Evolutionary conservation across 2,888 invertebrate genomes (phyloP).

Genomic region (Saturnia japonica): DNA sequence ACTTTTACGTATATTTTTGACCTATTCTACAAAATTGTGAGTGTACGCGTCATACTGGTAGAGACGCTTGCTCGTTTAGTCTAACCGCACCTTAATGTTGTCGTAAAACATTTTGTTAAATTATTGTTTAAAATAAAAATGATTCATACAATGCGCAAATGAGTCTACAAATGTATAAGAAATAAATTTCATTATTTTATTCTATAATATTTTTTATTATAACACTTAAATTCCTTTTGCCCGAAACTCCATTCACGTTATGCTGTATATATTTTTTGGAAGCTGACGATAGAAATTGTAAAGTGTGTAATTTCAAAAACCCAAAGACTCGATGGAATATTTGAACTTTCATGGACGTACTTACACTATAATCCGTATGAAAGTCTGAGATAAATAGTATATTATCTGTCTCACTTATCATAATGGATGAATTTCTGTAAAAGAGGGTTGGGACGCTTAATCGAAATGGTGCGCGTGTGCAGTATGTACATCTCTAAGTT

Average conservation of each 20-base stretch:
- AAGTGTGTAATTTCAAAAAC: too few species aligned
- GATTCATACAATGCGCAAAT: not conserved
- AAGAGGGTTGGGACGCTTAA: not conserved
- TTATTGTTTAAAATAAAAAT: not conserved
- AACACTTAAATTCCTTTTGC: not conserved
- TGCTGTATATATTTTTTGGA: not conserved
- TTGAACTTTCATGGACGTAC: too few species aligned
- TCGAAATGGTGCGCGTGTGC: not conserved
- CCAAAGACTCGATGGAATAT: too few species aligned
- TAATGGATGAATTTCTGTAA: too few species aligned
- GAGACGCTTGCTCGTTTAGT: not conserved
- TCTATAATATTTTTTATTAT: not conserved
- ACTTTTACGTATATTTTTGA: too few species aligned
- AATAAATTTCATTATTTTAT: not conserved
- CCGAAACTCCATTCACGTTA: not conserved
- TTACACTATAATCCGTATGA: too few species aligned
- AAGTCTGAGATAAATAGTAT: too few species aligned
- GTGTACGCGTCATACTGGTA: not conserved
- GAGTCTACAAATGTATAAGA: not conserved
- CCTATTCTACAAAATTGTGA: too few species aligned
- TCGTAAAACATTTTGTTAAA: not conserved
- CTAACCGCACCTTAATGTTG: not conserved
- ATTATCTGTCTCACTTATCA: not conserved
- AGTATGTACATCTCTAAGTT: not conserved
- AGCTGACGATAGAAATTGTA: too few species aligned